phyloP scores from a whole-genome alignment of 2,113 vertebrate genomes.

The Lasiurus borealis region DNA sequence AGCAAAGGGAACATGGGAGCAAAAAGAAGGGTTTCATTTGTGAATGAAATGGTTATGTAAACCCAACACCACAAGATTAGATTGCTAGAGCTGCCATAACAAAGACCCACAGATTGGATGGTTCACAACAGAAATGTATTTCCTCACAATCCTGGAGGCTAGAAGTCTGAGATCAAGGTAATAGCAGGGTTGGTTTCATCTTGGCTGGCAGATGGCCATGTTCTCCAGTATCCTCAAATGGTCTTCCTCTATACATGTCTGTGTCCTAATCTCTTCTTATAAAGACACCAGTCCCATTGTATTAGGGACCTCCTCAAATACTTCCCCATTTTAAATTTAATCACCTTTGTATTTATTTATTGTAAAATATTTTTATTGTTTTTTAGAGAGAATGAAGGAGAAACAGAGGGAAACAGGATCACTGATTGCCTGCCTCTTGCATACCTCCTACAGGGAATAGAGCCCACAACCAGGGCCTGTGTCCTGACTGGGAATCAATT shows the following conservation, averaged over 20 bases:
- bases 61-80: rapidly evolving
- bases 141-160: neutral
- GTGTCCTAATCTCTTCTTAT: neutral
- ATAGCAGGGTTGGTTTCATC: neutral
- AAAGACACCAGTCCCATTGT: neutral
- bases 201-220: neutral
- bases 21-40: neutral
- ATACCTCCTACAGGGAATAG: no score
- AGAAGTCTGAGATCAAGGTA: neutral
- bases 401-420: no score
- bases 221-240: neutral
- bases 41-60: neutral
- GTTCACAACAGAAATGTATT: no score
- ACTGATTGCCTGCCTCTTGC: no score
- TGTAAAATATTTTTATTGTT: no score
- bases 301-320: neutral
- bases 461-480: no score
- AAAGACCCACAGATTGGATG: neutral
- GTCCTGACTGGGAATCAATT: no score
- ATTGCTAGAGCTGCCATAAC: neutral
- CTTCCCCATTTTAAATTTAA: neutral
- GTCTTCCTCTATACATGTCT: neutral
- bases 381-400: no score
- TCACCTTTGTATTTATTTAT: neutral
- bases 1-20: neutral